A percentile compares a stretch with the other conserved stretches of the same genome.
Evolutionary conservation across 2,888 invertebrate genomes (phyloP).

Genomic region (Glaucopsyche alexis): DNA sequence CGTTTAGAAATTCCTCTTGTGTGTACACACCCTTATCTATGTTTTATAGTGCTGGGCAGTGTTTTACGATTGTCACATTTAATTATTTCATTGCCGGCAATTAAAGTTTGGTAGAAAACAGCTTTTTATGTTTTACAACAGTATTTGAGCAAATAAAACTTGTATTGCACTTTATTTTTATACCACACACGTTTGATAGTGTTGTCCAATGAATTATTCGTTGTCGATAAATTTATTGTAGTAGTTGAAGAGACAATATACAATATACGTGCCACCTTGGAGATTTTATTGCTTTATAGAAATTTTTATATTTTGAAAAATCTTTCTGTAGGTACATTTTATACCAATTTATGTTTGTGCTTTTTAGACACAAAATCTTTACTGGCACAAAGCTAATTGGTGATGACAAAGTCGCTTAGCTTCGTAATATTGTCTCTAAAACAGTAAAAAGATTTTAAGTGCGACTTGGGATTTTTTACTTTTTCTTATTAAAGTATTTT

Average conservation of each 20-base stretch:
- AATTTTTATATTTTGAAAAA: neutral
- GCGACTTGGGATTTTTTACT: neutral
- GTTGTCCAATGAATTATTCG: slow-evolving; percentile 47
- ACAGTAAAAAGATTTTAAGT: too few relatives aligned
- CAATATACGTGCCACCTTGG: slow-evolving; percentile 21
- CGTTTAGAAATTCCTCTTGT: neutral
- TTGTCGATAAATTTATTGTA: slow-evolving; percentile 47
- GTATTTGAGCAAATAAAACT: slow-evolving; percentile 76
- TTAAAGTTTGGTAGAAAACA: slow-evolving; percentile 75
- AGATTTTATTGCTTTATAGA: neutral
- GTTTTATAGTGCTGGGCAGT: slow-evolving; percentile 65
- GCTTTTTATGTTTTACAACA: slow-evolving; percentile 73
- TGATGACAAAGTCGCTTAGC: too few relatives aligned
- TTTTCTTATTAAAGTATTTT: neutral
- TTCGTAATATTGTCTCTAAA: too few relatives aligned
- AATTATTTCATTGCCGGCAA: slow-evolving; percentile 78
- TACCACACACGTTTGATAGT: slow-evolving; percentile 76
- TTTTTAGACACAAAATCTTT: too few relatives aligned
- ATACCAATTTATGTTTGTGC: too few relatives aligned
- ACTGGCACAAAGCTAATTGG: too few relatives aligned
- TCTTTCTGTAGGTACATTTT: neutral
- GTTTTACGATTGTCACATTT: slow-evolving; percentile 79
- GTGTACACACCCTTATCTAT: slow-evolving; percentile 58
- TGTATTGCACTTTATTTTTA: slow-evolving; percentile 68
- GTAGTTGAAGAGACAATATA: slow-evolving; percentile 22